These are phyloP conservation scores for Cynopterus brachyotis DNA, from an alignment of 2,113 vertebrate species.

Conservation along the genomic window DNA sequence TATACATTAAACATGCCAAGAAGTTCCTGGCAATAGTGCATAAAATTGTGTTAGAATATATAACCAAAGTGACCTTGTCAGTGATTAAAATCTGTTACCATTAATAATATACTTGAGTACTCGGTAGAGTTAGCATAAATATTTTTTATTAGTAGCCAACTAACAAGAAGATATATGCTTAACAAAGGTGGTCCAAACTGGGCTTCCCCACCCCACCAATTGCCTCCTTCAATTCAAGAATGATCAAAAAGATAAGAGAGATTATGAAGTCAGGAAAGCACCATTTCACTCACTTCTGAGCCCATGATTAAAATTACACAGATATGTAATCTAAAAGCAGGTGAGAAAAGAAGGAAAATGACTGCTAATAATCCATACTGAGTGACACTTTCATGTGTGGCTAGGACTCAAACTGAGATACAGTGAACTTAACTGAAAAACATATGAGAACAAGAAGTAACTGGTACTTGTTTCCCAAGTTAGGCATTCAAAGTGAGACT, in stretches of 20 bases:
- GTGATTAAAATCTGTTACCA: conserved; percentile 48
- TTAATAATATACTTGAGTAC: conserved; percentile 34
- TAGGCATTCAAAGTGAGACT: background rate
- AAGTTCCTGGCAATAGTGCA: background rate
- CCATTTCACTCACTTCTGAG: background rate
- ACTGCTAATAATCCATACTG: background rate
- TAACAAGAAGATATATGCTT: background rate
- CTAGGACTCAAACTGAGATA: background rate
- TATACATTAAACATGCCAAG: conserved; percentile 36
- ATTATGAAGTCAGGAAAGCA: background rate
- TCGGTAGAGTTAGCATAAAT: conserved; percentile 39
- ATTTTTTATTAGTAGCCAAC: background rate
- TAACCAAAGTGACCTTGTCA: conserved; percentile 20
- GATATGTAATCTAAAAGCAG: background rate
- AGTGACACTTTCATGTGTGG: background rate
- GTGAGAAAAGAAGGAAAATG: background rate
- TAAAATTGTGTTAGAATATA: conserved; percentile 26
- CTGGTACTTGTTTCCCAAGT: background rate
- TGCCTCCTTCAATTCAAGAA: background rate
- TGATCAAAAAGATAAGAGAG: background rate
- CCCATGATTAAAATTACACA: background rate
- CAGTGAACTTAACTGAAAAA: background rate
- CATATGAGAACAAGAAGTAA: background rate
- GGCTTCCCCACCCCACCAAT: background rate
- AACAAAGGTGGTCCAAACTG: background rate